phyloP scores from a whole-genome alignment of 2,888 invertebrate genomes.

The Timema podura region DNA sequence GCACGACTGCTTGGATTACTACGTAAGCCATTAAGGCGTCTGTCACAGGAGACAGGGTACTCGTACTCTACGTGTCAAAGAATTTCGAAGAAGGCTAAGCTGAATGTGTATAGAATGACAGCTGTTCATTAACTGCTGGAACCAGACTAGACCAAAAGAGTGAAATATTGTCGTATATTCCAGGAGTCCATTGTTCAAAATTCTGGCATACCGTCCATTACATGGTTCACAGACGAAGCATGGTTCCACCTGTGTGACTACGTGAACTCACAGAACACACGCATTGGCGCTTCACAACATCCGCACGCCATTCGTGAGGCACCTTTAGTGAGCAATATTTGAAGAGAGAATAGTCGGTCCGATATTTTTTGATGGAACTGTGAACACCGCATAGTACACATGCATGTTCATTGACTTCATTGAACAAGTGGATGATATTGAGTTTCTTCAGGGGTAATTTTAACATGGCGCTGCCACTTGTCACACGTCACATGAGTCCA shows the following conservation, averaged over 20 bases:
- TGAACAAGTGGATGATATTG: constrained; percentile 5
- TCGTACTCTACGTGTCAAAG: neutral
- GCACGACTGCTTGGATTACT: neutral
- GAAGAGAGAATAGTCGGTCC: constrained; percentile 1
- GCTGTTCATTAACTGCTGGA: too few relatives aligned
- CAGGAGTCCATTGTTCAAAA: too few relatives aligned
- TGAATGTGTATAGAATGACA: neutral
- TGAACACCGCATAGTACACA: neutral
- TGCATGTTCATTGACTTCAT: neutral
- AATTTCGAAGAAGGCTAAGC: neutral
- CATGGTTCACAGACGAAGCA: too few relatives aligned
- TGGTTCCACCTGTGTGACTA: too few relatives aligned
- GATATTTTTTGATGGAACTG: too few relatives aligned
- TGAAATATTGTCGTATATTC: too few relatives aligned
- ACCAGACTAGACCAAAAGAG: too few relatives aligned
- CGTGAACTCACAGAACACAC: neutral
- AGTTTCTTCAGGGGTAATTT: neutral
- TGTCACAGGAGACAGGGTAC: neutral
- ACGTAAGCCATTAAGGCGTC: neutral
- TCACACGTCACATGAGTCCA: neutral
- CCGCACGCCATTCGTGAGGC: neutral
- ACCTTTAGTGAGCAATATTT: neutral
- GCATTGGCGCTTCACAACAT: neutral
- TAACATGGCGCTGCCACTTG: neutral
- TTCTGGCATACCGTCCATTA: too few relatives aligned